Conservation (phyloP, 2,113 vertebrate genomes). For the Butorides virescens region DNA sequence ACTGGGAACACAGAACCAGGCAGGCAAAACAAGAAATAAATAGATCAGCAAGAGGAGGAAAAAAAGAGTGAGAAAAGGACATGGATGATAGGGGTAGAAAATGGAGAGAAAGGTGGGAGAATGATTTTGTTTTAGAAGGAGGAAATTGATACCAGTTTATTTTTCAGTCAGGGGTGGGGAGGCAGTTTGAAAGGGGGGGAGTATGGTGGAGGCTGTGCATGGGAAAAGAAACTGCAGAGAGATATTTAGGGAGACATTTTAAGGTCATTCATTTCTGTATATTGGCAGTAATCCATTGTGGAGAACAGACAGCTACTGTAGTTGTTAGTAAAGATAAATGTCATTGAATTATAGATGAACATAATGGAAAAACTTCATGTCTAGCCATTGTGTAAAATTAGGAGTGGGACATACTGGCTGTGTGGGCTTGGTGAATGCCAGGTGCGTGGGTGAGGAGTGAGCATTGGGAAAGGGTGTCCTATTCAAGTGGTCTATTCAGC, state of each 20-base stretch:
- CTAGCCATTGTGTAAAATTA: conserved; percentile 54
- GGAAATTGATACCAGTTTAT: not conserved
- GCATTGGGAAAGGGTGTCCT: not conserved
- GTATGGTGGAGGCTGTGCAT: not conserved
- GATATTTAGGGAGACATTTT: conserved; percentile 55
- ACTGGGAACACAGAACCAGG: not conserved
- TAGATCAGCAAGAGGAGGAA: not conserved
- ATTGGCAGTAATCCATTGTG: conserved; percentile 54
- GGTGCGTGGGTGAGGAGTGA: conserved; percentile 21
- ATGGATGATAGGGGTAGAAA: not conserved
- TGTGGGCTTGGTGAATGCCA: conserved; percentile 47
- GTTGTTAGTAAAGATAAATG: conserved; percentile 61
- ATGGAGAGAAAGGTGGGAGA: not conserved
- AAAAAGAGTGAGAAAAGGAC: not conserved
- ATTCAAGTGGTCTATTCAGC: conserved; percentile 20
- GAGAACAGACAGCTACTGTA: conserved; percentile 58
- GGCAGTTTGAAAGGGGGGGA: not conserved
- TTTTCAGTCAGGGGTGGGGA: not conserved
- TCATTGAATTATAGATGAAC: conserved; percentile 51
- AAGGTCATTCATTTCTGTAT: conserved; percentile 49
- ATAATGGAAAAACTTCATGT: conserved; percentile 53
- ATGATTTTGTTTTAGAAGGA: not conserved
- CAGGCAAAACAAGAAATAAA: not conserved
- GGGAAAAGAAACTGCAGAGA: conserved; percentile 3
- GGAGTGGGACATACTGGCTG: conserved; percentile 45